Conservation (phyloP, 1,140 invertebrate genomes). For the Ceratoteleas bidentatus region DNA sequence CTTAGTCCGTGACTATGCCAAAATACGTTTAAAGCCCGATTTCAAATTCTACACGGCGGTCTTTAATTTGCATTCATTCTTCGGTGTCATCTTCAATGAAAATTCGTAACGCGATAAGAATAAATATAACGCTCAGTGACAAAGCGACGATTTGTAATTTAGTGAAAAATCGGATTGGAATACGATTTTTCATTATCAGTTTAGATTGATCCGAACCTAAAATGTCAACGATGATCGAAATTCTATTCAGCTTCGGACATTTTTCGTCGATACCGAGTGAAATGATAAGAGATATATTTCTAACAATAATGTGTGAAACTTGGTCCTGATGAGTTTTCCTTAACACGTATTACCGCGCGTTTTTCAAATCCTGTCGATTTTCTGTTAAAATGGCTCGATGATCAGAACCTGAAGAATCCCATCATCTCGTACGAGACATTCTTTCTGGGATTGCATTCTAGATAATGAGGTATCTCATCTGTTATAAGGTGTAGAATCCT, state of each 20-base stretch:
- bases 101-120: no score
- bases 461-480: slow-evolving; percentile 50
- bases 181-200: no score
- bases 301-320: slow-evolving; percentile 23
- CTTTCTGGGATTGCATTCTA: slow-evolving; percentile 43
- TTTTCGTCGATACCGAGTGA: slow-evolving; percentile 21
- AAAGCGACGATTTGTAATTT: no score
- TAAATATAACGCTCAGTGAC: no score
- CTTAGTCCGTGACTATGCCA: slow-evolving; percentile 1
- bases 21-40: slow-evolving; percentile 13
- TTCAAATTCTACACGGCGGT: slow-evolving; percentile 5
- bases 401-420: slow-evolving; percentile 35
- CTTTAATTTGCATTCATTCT: slow-evolving; percentile 1
- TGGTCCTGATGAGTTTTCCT: slow-evolving; percentile 5
- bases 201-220: no score
- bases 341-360: slow-evolving; percentile 6
- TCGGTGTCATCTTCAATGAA: no score
- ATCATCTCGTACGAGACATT: slow-evolving; percentile 38
- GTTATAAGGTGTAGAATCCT: slow-evolving; percentile 41
- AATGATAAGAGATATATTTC: slow-evolving; percentile 26
- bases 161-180: no score
- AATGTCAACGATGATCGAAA: no score
- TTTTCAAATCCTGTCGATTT: slow-evolving; percentile 29
- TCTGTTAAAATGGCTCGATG: slow-evolving; percentile 44
- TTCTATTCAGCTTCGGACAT: slow-evolving; percentile 4